phyloP scores from a whole-genome alignment of 2,113 vertebrate species.

The Pteruthius melanotis region DNA sequence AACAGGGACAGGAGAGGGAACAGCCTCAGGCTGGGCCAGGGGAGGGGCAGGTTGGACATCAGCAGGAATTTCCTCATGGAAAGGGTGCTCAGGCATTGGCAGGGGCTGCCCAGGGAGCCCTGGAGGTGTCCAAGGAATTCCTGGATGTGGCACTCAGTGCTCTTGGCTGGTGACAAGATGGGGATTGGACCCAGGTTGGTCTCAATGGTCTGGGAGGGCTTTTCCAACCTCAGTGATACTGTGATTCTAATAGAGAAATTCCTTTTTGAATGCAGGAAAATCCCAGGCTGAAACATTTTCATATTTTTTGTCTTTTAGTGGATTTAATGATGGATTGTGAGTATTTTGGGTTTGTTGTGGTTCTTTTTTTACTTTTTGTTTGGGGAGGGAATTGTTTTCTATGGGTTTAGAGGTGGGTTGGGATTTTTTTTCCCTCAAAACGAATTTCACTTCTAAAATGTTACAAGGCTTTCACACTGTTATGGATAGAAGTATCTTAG shows the following conservation, averaged over 20 bases:
- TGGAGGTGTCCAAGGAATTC: neutral
- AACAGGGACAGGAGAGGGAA: neutral
- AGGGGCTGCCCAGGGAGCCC: neutral
- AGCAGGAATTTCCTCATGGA: neutral
- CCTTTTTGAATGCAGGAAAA: neutral
- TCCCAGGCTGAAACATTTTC: neutral
- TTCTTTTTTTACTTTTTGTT: neutral
- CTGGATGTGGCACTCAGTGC: neutral
- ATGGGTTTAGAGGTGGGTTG: neutral
- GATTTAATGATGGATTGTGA: neutral
- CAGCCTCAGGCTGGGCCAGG: neutral
- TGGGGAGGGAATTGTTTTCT: neutral
- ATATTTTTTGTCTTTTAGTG: neutral
- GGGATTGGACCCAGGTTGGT: neutral
- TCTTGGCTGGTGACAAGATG: neutral
- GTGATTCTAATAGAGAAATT: neutral
- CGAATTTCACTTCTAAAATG: neutral
- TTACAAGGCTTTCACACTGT: neutral
- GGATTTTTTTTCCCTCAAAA: neutral
- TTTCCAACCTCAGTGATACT: neutral
- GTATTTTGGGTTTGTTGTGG: neutral
- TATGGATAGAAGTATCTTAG: neutral
- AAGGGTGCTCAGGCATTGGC: rapidly evolving
- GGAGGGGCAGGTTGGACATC: neutral
- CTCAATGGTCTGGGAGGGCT: rapidly evolving